These are phyloP conservation scores for Ammospiza caudacuta DNA, from an alignment of 2,113 vertebrate species.

Conservation along the genomic window DNA sequence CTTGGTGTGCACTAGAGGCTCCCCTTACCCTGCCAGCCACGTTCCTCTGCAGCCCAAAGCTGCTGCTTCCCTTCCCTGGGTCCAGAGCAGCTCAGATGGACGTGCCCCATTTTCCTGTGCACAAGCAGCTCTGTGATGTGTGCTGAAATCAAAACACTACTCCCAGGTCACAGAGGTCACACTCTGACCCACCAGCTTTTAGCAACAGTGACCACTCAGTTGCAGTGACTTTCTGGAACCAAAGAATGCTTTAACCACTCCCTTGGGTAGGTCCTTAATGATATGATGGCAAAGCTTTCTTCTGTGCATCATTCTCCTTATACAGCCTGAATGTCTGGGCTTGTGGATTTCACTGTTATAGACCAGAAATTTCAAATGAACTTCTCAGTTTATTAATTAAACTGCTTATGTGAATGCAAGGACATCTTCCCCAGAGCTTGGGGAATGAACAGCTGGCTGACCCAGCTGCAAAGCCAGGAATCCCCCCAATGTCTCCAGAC, in stretches of 20 bases:
- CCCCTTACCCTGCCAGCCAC: background rate
- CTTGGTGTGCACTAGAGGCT: background rate
- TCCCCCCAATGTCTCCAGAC: background rate
- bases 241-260: background rate
- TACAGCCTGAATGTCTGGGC: background rate
- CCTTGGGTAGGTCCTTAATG: background rate
- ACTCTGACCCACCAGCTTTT: background rate
- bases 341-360: background rate
- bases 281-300: background rate
- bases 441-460: background rate
- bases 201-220: background rate
- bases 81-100: background rate
- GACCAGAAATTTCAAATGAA: background rate
- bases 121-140: background rate
- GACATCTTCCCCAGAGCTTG: background rate
- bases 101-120: background rate
- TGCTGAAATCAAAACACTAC: background rate
- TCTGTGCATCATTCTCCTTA: background rate
- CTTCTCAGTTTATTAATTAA: background rate
- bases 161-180: background rate
- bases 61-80: background rate
- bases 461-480: background rate
- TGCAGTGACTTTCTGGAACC: background rate
- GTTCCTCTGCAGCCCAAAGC: background rate
- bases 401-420: fast-evolving